Base-by-base conservation (phyloP, 1,140 invertebrate species). In the Calliphora vicina region DNA sequence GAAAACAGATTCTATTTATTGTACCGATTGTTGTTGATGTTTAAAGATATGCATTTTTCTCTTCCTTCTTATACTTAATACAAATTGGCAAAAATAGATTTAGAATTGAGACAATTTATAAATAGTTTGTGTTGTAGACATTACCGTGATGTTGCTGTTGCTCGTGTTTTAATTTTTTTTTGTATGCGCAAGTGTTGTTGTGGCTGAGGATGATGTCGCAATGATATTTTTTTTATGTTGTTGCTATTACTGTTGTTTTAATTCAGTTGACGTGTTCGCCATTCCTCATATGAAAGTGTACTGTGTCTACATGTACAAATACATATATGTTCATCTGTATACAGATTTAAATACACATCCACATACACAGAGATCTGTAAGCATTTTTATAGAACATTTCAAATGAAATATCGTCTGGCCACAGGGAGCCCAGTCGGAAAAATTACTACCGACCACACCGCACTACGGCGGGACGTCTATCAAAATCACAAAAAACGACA, bases 401-500 rank as follows among this genome's bases (percentile, higher is more conserved):
- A 45, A 82, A 84, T 84, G 73, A 84, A 84, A 84, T 82, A 84
- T 82, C 74, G 83, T 84, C 83, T 84, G 81, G 81, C 71, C 81
- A 81, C 73, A 78, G 81, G 83, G 74, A 84, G 81, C 83, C 73
- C 43, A 50, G 83, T 84, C 83, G 73, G 26, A 78, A 76, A 61
- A 78, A 50, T 80, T 74, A 81, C 67, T 29, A 23, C 83, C 13
- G 45, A 82, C 81, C 83, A 84, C 83, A 84, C 83, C 83, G 83
- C 83, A 84, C 83, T 73, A 80, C 43, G 83, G 61, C 83, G 83
- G 67, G 83, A 81, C 83, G 76, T 27, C 57, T 82, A 84, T 78
- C 74, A 78, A 42, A 45, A 78, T 1, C 35, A 82, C 71, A 23
- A 27, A 82, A 82, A 74, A 74, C 35, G 10, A 80, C 15, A 81